phyloP scores from a whole-genome alignment of 2,797 vertebrate genomes.

The Hafferia zeledoni region DNA sequence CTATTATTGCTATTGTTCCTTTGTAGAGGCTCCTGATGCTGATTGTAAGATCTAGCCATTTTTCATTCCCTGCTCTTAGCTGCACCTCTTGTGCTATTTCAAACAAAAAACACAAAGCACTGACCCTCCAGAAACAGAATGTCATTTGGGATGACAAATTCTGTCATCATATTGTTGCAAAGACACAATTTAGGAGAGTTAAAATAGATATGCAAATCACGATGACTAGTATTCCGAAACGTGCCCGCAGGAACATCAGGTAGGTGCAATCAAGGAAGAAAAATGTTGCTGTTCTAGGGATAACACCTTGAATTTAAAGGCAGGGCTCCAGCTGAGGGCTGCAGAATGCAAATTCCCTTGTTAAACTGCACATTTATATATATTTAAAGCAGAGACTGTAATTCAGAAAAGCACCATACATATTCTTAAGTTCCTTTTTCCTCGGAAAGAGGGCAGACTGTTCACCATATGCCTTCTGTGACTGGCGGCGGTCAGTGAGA shows the following conservation, averaged over 20 bases:
- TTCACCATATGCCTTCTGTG: accelerated
- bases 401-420: background rate
- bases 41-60: background rate
- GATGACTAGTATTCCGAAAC: background rate
- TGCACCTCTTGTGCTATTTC: conserved; percentile 23
- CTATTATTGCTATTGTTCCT: background rate
- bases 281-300: conserved; percentile 17
- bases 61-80: conserved; percentile 27
- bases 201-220: conserved; percentile 39
- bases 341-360: conserved; percentile 19
- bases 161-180: background rate
- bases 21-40: background rate
- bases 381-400: background rate
- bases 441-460: background rate
- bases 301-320: conserved; percentile 40
- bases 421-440: background rate
- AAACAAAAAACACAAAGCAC: background rate
- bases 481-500: accelerated
- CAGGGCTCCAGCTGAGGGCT: background rate
- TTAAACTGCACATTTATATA: background rate
- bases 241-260: conserved; percentile 23
- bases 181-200: conserved; percentile 36
- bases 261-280: conserved; percentile 22
- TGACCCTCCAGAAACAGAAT: conserved; percentile 6
- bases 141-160: conserved; percentile 27